Evolutionary conservation across 2,797 vertebrate genomes (phyloP), one percentile per base, ranked within the genome.

Genomic region (Odontamblyopus rebecca): DNA sequence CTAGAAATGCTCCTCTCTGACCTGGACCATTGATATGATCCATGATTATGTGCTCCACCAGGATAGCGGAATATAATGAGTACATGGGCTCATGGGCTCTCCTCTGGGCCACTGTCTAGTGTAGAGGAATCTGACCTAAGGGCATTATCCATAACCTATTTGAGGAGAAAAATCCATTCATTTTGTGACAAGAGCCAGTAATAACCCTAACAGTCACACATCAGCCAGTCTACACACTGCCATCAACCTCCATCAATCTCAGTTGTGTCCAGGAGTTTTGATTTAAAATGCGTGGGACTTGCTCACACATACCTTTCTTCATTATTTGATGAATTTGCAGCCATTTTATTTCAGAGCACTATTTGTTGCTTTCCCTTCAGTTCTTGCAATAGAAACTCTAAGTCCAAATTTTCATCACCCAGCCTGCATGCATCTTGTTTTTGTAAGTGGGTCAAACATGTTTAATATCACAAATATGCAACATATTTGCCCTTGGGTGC

Each of bases 121-220:
- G 74, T 74, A 73, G 48, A 71, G 74, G 70, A 71, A 78, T 71
- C 65, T 41, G 73, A 79, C 90, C 89, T 76, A 51, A 26, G 87
- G 91, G 78, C 80, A 84, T 90, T 78, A 87, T 85, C 76, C 71
- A 69, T 82, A 86, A 69, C 82, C 86, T 86, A 86, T 89, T 86
- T 89, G 67, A 68, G 69, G 81, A 70, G 56, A 65, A 56, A 83
- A 90, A 89, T 91, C 89, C 82, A 90, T 91, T 79, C 76, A 38
- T 53, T 89, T 69, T 79, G 82, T 85, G 82, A 71, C 69, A 74
- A 80, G 82, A 81, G 54, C 70, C 70, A 67, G 70, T 78, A 75
- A 75, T 80, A 77, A 76, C 71, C 57, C 73, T 61, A 65, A 73
- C 63, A 61, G 30, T 80, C 41, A 54, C 60, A 76, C 83, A 75